Evolutionary conservation across 2,113 vertebrate genomes (phyloP).

Genomic region (Ariopsis seemanni): DNA sequence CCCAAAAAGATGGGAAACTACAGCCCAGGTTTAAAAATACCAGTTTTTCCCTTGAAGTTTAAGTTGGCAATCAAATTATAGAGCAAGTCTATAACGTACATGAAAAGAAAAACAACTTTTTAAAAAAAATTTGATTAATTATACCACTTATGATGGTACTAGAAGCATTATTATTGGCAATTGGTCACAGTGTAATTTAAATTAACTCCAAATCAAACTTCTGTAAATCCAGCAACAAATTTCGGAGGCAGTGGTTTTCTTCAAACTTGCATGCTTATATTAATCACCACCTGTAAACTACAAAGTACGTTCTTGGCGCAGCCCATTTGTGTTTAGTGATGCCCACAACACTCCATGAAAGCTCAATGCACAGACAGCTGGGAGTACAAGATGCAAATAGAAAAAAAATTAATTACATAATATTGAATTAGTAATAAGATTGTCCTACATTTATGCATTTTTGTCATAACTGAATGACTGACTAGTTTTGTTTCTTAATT

Average conservation of each 20-base stretch:
- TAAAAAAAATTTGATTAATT: no score
- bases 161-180: no score
- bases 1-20: no score
- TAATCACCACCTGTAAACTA: background rate
- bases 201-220: background rate
- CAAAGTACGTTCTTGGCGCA: background rate
- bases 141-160: no score
- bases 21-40: no score
- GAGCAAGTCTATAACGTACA: no score
- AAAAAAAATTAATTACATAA: no score
- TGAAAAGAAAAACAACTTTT: no score
- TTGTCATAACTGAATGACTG: background rate
- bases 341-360: background rate
- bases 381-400: background rate
- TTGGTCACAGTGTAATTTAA: background rate
- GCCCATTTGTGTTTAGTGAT: background rate
- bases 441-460: background rate
- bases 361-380: background rate
- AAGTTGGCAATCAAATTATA: background rate
- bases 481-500: background rate
- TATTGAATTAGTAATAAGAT: no score
- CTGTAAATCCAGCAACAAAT: background rate
- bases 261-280: background rate
- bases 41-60: no score
- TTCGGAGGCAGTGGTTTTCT: background rate